A percentile compares a stretch with the other conserved stretches of the same genome.
These are phyloP conservation scores for Drosophila antonietae DNA, from an alignment of 2,888 invertebrate species.

Conservation along the genomic window DNA sequence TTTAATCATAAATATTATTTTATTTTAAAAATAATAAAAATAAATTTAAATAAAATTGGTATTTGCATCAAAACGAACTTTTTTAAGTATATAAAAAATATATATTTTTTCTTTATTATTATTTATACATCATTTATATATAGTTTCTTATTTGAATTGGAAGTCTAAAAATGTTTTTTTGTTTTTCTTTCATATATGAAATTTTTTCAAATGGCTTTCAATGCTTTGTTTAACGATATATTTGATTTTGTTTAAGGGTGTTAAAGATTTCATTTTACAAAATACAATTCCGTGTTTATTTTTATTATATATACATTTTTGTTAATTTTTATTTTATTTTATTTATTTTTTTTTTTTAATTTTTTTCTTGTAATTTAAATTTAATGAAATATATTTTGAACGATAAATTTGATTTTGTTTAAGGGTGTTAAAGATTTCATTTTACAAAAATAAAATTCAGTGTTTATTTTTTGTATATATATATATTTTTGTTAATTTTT, in stretches of 20 bases:
- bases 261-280: not conserved
- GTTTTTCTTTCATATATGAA: too few species aligned
- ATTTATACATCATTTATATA: too few species aligned
- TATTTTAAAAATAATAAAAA: too few species aligned
- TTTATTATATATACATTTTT: slow-evolving; percentile 24
- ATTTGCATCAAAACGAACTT: too few species aligned
- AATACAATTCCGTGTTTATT: slow-evolving; percentile 11
- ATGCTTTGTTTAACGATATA: too few species aligned
- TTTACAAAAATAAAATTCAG: slow-evolving; percentile 1
- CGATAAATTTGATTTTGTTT: too few species aligned
- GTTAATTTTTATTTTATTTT: not conserved
- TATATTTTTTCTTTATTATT: too few species aligned
- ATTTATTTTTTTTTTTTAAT: not conserved
- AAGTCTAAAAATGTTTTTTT: too few species aligned
- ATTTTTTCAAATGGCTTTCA: too few species aligned
- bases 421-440: not conserved
- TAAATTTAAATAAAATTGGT: too few species aligned
- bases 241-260: slow-evolving; percentile 4
- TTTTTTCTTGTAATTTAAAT: slow-evolving; percentile 44
- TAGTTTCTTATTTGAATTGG: too few species aligned
- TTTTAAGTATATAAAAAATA: too few species aligned
- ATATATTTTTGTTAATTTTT: slow-evolving; percentile 2
- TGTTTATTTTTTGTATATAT: slow-evolving; percentile 20
- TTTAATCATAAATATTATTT: not conserved
- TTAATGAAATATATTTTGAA: slow-evolving; percentile 68